These are phyloP conservation scores for Mus musculus DNA, from an alignment of 2,113 vertebrate species.

Conservation along the genomic window GRCm39 chr9:52027001-52027500, in stretches of 20 bases:
- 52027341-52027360: constrained; percentile 86
- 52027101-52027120: constrained; percentile 92
- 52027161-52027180: constrained; percentile 83
- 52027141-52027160: constrained; percentile 89
- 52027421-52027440: constrained; percentile 91
- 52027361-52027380: constrained; percentile 90
- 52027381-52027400: constrained; percentile 91
- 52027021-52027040: constrained; percentile 90
- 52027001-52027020: constrained; percentile 87
- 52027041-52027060: constrained; percentile 90
- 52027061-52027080: constrained; percentile 90
- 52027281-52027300: constrained; percentile 90
- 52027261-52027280: constrained; percentile 91
- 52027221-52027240: constrained; percentile 93
- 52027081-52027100: constrained; percentile 93
- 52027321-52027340: constrained; percentile 86
- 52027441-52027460: constrained; percentile 95
- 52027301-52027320: constrained; percentile 90
- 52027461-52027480: constrained; percentile 95
- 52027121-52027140: constrained; percentile 92
- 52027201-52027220: constrained; percentile 87
- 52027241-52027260: constrained; percentile 90
- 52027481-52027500: constrained; percentile 95
- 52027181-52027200: constrained; percentile 95
- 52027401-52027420: constrained; percentile 91